phyloP scores from a whole-genome alignment of 2,113 vertebrate genomes.

The Perca schrenkii region DNA sequence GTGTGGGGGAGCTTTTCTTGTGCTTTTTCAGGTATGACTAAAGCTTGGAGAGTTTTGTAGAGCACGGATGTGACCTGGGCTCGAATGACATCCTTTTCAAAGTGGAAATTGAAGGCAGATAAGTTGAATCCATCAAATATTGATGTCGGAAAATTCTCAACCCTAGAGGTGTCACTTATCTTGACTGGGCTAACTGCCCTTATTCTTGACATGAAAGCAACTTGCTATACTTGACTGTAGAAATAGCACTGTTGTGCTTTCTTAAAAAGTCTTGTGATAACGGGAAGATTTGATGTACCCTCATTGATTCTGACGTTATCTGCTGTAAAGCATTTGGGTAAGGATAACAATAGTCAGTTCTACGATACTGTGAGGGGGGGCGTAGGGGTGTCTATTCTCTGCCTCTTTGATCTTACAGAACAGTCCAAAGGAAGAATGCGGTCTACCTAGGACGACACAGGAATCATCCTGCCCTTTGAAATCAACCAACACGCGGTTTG shows the following conservation, averaged over 20 bases:
- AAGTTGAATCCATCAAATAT: constrained; percentile 82
- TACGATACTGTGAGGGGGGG: constrained; percentile 71
- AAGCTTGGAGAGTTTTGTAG: constrained; percentile 84
- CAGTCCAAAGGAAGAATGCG: constrained; percentile 75
- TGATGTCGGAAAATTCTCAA: constrained; percentile 62
- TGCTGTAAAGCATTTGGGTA: constrained; percentile 80
- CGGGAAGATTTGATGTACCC: constrained; percentile 75
- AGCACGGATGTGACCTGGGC: constrained; percentile 82
- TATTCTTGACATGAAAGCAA: constrained; percentile 61
- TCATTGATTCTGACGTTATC: constrained; percentile 71
- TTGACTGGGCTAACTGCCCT: constrained; percentile 56
- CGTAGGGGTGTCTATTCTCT: constrained; percentile 71
- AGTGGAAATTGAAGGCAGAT: constrained; percentile 85
- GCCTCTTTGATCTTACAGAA: constrained; percentile 83
- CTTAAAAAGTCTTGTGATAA: constrained; percentile 69
- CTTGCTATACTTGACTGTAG: constrained; percentile 67
- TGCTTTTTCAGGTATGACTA: constrained; percentile 88
- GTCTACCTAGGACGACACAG: constrained; percentile 74
- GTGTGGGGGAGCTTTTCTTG: constrained; percentile 85
- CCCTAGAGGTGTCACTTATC: constrained; percentile 36
- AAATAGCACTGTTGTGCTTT: constrained; percentile 69
- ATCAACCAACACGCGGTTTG: constrained; percentile 67
- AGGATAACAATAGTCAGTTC: constrained; percentile 77
- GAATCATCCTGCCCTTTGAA: constrained; percentile 70
- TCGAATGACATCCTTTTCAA: constrained; percentile 82